Percentiles rank a stretch among this genome's conserved stretches.
phyloP scores from a whole-genome alignment of 2,113 vertebrate genomes.

The Pteronura brasiliensis region DNA sequence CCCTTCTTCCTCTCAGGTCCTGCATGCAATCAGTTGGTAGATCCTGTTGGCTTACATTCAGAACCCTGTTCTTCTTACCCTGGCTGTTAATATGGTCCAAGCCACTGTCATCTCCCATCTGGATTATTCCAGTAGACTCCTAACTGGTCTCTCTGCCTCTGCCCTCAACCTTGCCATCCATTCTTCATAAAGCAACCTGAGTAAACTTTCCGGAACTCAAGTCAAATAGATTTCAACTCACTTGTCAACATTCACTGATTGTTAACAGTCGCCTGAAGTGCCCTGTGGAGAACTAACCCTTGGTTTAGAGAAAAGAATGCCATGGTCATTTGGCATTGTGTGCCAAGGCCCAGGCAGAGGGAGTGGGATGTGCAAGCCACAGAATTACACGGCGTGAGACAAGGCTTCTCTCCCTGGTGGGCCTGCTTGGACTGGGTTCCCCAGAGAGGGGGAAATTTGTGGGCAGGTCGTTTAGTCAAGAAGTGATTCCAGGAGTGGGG shows the following conservation, averaged over 20 bases:
- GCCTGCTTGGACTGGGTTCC: background rate
- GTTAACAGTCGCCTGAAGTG: background rate
- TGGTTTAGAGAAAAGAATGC: background rate
- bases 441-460: background rate
- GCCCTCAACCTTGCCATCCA: background rate
- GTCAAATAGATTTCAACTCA: background rate
- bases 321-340: background rate
- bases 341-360: background rate
- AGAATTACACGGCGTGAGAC: background rate
- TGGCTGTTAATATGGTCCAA: background rate
- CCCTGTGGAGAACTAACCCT: background rate
- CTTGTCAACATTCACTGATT: background rate
- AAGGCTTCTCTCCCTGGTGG: background rate
- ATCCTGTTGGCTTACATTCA: background rate
- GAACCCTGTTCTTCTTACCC: background rate
- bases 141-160: background rate
- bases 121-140: background rate
- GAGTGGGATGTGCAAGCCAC: fast-evolving
- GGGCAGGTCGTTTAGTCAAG: background rate
- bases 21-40: background rate
- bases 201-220: background rate
- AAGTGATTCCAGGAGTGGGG: background rate
- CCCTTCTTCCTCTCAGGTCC: background rate
- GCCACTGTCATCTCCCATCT: background rate
- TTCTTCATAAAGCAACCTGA: background rate